Conservation (phyloP, 1,140 invertebrate species). For the Teleogryllus occipitalis region DNA sequence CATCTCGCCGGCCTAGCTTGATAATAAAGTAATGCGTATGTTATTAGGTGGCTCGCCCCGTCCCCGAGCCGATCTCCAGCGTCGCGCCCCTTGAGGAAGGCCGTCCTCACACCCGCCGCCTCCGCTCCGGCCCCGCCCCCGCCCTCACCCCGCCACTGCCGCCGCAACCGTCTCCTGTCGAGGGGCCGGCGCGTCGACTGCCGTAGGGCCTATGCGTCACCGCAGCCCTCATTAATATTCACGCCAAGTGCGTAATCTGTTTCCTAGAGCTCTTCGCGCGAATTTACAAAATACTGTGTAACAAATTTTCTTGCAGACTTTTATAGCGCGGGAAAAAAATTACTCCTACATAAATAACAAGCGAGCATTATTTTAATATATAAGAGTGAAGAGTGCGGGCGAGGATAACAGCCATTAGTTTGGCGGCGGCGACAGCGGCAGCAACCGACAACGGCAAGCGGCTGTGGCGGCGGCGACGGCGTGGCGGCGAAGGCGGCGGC, state of each 20-base stretch:
- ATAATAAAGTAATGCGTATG: no score
- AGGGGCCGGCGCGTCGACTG: neutral
- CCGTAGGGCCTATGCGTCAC: neutral
- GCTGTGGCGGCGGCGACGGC: no score
- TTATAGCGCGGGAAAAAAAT: neutral
- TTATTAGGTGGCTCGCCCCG: no score
- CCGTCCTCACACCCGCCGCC: neutral
- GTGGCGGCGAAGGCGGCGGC: no score
- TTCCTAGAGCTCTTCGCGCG: neutral
- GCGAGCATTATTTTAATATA: neutral
- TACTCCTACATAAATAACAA: neutral
- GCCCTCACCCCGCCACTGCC: no score
- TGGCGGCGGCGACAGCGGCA: neutral
- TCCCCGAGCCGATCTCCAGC: neutral
- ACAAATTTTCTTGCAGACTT: neutral
- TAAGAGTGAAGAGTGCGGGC: slow-evolving; percentile 3
- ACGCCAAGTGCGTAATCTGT: neutral
- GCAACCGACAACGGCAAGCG: neutral
- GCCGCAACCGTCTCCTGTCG: neutral
- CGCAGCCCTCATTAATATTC: slow-evolving; percentile 1
- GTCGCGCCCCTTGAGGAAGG: neutral
- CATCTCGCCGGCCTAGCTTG: no score
- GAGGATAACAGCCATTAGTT: neutral
- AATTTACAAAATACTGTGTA: neutral
- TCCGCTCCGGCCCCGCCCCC: no score